A percentile compares a stretch with the other conserved stretches of the same genome.
phyloP scores from a whole-genome alignment of 2,888 invertebrate genomes.

The Dorcus hopei region DNA sequence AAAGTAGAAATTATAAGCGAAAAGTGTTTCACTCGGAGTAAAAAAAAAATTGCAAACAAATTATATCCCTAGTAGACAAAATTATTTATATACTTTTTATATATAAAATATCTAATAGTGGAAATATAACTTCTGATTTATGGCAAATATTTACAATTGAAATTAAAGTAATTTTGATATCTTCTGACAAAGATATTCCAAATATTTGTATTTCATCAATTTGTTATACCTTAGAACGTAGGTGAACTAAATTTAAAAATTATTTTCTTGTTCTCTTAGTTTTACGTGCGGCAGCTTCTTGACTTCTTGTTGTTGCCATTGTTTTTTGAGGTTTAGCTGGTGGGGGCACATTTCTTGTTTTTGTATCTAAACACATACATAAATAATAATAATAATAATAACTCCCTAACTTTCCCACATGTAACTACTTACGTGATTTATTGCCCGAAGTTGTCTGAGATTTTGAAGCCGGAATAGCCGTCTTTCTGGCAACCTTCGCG shows the following conservation, averaged over 20 bases:
- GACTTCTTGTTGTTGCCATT: slow-evolving; percentile 2
- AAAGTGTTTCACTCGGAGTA: background rate
- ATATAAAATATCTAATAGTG: slow-evolving; percentile 4
- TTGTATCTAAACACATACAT: slow-evolving; percentile 16
- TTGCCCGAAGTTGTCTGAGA: background rate
- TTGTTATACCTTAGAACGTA: slow-evolving; percentile 6
- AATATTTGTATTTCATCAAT: slow-evolving; percentile 14
- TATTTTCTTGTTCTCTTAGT: slow-evolving; percentile 28
- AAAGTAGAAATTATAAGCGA: background rate
- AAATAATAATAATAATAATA: background rate
- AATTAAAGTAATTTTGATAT: slow-evolving; percentile 11
- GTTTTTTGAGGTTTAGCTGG: slow-evolving; percentile 7
- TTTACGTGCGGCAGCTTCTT: slow-evolving; percentile 18
- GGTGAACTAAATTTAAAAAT: slow-evolving; percentile 8
- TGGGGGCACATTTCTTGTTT: slow-evolving; percentile 5
- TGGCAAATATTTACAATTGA: slow-evolving; percentile 17
- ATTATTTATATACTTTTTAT: background rate
- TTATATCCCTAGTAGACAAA: background rate
- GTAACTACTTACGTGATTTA: slow-evolving; percentile 7
- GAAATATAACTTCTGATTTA: slow-evolving; percentile 13
- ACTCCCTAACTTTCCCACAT: too few species aligned
- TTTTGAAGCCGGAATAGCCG: slow-evolving; percentile 23
- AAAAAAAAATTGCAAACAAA: background rate
- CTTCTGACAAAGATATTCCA: slow-evolving; percentile 9
- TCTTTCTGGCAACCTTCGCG: slow-evolving; percentile 45